Evolutionary conservation across 2,113 vertebrate species (phyloP), one percentile per base, ranked within the genome.

Genomic region (Marmota monax): DNA sequence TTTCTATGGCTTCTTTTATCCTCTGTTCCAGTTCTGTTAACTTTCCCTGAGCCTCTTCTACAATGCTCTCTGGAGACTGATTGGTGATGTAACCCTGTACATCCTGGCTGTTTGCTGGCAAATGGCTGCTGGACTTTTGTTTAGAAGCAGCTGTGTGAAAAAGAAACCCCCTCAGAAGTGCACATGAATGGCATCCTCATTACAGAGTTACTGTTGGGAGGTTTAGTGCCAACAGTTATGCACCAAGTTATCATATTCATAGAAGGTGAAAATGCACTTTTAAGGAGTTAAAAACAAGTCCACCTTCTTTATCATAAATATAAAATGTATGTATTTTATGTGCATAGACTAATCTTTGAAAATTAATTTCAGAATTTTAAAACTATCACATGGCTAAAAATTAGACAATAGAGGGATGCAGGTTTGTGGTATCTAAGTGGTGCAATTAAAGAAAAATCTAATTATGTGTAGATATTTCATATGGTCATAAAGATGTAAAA

Each of bases 11-110:
- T 99, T 99, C 99, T 97, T 99, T 99, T 98, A 99, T 99, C 98
- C 99, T 99, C 98, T 99, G 99, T 98, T 99, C 99, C 98, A 99
- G 98, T 98, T 99, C 99, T 87, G 99, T 99, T 97, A 99, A 99
- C 98, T 99, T 99, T 98, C 99, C 99, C 99, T 99, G 99, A 53
- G 99, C 99, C 98, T 99, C 99, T 99, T 99, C 99, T 98, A 99
- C 99, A 98, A 99, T 99, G 99, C 99, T 99, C 99, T 99, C 99
- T 98, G 99, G 99, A 98, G 99, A 99, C 98, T 99, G 99, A 99
- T 98, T 99, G 99, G 98, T 99, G 98, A 99, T 98, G 99, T 99
- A 99, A 98, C 99, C 99, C 98, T 99, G 99, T 97, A 98, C 99
- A 98, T 99, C 99, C 98, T 99, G 98, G 98, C 98, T 98, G 98